These are phyloP conservation scores for Leptobrachium ailaonicum DNA, from an alignment of 2,113 vertebrate genomes.

Conservation along the genomic window DNA sequence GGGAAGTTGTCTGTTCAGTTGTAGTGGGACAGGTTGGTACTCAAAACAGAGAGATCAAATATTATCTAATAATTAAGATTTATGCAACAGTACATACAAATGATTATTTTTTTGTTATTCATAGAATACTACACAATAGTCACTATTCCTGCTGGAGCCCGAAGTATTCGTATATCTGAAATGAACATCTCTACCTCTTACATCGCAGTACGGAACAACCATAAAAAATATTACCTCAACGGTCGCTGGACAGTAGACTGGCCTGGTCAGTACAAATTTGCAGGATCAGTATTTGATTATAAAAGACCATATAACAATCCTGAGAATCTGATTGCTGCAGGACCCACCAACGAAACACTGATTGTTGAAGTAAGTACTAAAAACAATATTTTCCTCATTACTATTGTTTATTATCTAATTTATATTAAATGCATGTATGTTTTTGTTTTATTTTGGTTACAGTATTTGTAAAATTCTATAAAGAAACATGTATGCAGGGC, in stretches of 20 bases:
- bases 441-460: too few relatives aligned
- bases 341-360: constrained; percentile 83
- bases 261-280: constrained; percentile 79
- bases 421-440: too few relatives aligned
- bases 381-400: neutral
- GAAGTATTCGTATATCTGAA: constrained; percentile 75
- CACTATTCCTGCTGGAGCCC: constrained; percentile 78
- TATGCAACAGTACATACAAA: too few relatives aligned
- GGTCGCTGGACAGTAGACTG: constrained; percentile 84
- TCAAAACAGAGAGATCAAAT: too few relatives aligned
- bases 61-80: too few relatives aligned
- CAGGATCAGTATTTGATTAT: constrained; percentile 80
- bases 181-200: constrained; percentile 80
- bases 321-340: constrained; percentile 75
- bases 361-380: constrained; percentile 73
- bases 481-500: too few relatives aligned
- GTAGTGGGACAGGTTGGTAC: too few relatives aligned
- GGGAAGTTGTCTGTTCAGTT: too few relatives aligned
- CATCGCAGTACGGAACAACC: constrained; percentile 73
- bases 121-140: constrained; percentile 80
- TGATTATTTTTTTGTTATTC: neutral
- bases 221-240: constrained; percentile 78
- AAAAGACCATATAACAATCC: constrained; percentile 76
- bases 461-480: too few relatives aligned
- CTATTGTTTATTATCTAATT: neutral